Conservation (phyloP, 2,888 invertebrate genomes). For the Eretmocerus hayati region DNA sequence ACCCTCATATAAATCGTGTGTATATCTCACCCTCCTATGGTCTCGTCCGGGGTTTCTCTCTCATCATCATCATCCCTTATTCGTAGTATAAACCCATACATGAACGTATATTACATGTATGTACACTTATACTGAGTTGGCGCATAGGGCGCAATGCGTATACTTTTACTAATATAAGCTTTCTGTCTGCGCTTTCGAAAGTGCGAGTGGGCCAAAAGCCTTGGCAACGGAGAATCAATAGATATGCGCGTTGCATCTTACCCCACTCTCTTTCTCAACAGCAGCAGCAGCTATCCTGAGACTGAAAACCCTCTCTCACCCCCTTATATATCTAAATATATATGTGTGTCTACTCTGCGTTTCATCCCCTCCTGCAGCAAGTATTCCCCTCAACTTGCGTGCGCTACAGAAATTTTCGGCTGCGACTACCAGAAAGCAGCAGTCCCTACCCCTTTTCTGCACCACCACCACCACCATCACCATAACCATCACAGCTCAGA, state of each 20-base stretch:
- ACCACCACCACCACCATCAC: not conserved
- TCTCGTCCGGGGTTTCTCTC: too few species aligned
- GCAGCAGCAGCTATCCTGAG: too few species aligned
- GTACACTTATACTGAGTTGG: too few species aligned
- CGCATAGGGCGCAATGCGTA: not conserved
- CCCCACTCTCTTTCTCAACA: slow-evolving; percentile 26
- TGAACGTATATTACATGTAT: too few species aligned
- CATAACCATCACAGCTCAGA: not conserved
- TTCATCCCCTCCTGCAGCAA: too few species aligned
- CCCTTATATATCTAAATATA: too few species aligned
- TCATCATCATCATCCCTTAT: too few species aligned
- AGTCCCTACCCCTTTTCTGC: not conserved
- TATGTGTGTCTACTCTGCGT: not conserved
- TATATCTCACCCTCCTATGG: too few species aligned
- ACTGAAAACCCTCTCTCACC: too few species aligned
- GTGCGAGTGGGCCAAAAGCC: slow-evolving; percentile 26
- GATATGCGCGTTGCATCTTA: slow-evolving; percentile 45
- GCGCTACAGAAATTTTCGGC: not conserved
- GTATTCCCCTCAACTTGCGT: too few species aligned
- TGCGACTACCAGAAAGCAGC: not conserved
- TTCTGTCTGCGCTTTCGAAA: not conserved
- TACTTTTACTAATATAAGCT: not conserved
- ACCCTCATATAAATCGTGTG: too few species aligned
- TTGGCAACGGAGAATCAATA: slow-evolving; percentile 44
- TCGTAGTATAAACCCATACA: too few species aligned